A percentile compares a stretch with the other conserved stretches of the same genome.
phyloP scores from a whole-genome alignment of 1,140 invertebrate genomes.

The Caenorhabditis elegans region DNA sequence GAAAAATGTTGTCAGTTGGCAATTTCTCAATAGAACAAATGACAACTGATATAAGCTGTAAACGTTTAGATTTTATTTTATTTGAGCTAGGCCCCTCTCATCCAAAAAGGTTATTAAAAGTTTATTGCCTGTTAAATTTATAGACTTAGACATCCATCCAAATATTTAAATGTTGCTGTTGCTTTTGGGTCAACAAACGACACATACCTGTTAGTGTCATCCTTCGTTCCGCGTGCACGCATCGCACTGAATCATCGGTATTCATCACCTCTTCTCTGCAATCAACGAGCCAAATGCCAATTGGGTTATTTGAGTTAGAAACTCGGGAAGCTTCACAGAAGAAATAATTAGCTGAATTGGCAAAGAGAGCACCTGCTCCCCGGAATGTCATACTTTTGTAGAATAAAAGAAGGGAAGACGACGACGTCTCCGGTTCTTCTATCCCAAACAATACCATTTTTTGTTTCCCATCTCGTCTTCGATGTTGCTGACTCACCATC shows the following conservation, averaged over 20 bases:
- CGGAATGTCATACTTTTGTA: too few species aligned
- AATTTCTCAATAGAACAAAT: too few species aligned
- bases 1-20: too few species aligned
- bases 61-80: too few species aligned
- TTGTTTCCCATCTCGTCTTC: constrained; percentile 17
- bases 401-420: background rate
- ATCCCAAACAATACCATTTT: constrained; percentile 30
- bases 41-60: too few species aligned
- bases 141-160: background rate
- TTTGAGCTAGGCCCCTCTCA: too few species aligned
- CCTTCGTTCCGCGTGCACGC: background rate
- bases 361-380: too few species aligned
- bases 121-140: background rate
- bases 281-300: too few species aligned
- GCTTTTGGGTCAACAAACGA: background rate
- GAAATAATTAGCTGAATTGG: too few species aligned
- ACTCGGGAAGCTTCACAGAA: too few species aligned
- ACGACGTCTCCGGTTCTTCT: constrained; percentile 15
- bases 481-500: constrained; percentile 4
- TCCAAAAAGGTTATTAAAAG: too few species aligned
- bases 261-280: background rate
- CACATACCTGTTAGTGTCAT: constrained; percentile 9
- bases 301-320: too few species aligned
- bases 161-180: background rate
- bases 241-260: background rate